Evolutionary conservation across 1,140 invertebrate genomes (phyloP), one percentile per base, ranked within the genome.

Genomic region (Bombus sibiricus): DNA sequence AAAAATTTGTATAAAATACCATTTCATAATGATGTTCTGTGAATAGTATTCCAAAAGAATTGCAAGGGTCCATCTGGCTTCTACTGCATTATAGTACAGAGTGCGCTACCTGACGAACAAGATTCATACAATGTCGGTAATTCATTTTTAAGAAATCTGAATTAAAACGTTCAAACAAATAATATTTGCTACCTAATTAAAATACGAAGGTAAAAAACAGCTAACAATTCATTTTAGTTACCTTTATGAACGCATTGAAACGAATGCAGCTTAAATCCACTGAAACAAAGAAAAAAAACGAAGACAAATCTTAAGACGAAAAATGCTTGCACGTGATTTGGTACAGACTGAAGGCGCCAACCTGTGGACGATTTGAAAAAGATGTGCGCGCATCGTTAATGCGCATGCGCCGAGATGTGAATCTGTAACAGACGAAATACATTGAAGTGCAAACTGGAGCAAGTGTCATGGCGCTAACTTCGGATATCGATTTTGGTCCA

Each of bases 401-500:
- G 18, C 66, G 39, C 83, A 79, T 57, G 76, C 88, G 87, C 68
- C 15, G 10, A 22, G 41, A 22, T 47, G 72, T 9, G 53, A 39
- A 10, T 59, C 18, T 25, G 32, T 39, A 39, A 39, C 28, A 64
- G 18, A 81, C 6, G 64, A 64, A 28, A 64, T 57, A 59, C 43
- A 68, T 85, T 41, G 64, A 57, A 41, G 64, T 47, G 37, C 66
- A 64, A 37, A n/a, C 32, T 22, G 37, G 37, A 37, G 76, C 39
- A 73, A 79, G 75, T 57, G 76, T 89, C 84, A 82, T 88, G 91
- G 92, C 92, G 93, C 82, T 90, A 88, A 74, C 68, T 92, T 92
- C 85, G 83, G 39, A 84, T 93, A 93, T 93, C 80, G 93, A 93
- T 93, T 91, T 89, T 89, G 87, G 84, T 81, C 90, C 87, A 85